Conservation (phyloP, 1,140 invertebrate species). For the Radopholus similis region DNA sequence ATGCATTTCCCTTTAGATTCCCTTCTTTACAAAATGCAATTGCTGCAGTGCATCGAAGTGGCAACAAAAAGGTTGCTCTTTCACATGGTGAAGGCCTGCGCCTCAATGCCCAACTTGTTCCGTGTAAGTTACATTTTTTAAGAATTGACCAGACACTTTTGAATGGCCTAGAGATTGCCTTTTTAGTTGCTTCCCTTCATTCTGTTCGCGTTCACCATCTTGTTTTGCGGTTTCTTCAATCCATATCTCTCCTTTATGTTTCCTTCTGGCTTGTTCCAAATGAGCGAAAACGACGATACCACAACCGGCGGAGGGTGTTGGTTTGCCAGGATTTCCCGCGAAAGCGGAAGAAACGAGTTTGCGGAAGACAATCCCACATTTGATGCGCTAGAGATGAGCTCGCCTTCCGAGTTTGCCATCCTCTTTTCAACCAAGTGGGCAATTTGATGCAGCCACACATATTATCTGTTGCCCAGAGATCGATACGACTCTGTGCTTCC, state of each 20-base stretch:
- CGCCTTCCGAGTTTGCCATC: constrained; percentile 4
- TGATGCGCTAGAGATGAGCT: constrained; percentile 2
- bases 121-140: not conserved
- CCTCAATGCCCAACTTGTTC: constrained; percentile 8
- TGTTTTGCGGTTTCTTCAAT: too few relatives aligned
- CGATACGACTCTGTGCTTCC: not conserved
- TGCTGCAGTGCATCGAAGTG: constrained; percentile 13
- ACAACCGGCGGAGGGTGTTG: not conserved
- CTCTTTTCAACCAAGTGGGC: not conserved
- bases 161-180: not conserved
- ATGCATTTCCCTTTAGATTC: not conserved
- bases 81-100: constrained; percentile 12
- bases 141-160: not conserved
- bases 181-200: not conserved
- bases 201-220: too few relatives aligned
- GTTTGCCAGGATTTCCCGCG: not conserved
- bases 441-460: not conserved
- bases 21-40: constrained; percentile 6
- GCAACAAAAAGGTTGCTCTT: constrained; percentile 9
- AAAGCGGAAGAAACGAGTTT: constrained; percentile 1
- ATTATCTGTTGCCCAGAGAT: not conserved
- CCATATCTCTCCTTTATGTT: too few relatives aligned
- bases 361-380: constrained; percentile 5
- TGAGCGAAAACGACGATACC: not conserved
- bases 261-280: too few relatives aligned